Base-by-base conservation (phyloP, 1,140 invertebrate genomes). In the Apis laboriosa region DNA sequence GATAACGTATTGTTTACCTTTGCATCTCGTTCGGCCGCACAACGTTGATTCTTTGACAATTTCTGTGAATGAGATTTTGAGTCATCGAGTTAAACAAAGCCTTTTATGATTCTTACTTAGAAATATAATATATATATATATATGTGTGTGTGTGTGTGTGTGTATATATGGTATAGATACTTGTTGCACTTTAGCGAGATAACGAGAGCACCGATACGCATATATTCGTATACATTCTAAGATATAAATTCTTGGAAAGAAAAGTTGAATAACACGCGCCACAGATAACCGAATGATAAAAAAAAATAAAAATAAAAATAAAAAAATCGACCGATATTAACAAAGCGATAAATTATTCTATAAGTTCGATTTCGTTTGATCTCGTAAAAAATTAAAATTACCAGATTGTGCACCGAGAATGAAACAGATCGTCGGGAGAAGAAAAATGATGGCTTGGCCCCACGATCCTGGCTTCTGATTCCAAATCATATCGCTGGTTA, bases 21-120 rank as follows among this genome's bases (percentile, higher is more conserved):
- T 91, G 86, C 93, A 94, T 88, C 89, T 93, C 19, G 86, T 88
- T 0, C 93, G 91, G 28, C 93, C 89, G 71, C 93, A 94, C 76
- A 86, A 8, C 11, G 89, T 83, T 43, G 89, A 84, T 74, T 93
- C 92, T 64, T 87, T 93, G 60, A 90, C 73, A 51, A 91, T 86
- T 77, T 92, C 93, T 93, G 84, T 87, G 34, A 90, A 87, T 8
- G 21, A 72, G 64, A 80, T 74, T 60, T 68, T 28, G 11, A 19
- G 58, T 43, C 34, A 28, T 9, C 8, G 0, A 21, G 9, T 71
- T 4, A 21, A 49, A 7, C 2, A 34, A 12, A 5, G n/a, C 28
- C 2, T 0, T 24, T 28, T 1, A 9, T 13, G 1, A 53, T 43
- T 43, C 34, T 43, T 34, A 60, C 51, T 24, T 24, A 21, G 53